Evolutionary conservation across 2,113 vertebrate species (phyloP), one percentile per base, ranked within the genome.

Genomic region (Deroptyus accipitrinus): DNA sequence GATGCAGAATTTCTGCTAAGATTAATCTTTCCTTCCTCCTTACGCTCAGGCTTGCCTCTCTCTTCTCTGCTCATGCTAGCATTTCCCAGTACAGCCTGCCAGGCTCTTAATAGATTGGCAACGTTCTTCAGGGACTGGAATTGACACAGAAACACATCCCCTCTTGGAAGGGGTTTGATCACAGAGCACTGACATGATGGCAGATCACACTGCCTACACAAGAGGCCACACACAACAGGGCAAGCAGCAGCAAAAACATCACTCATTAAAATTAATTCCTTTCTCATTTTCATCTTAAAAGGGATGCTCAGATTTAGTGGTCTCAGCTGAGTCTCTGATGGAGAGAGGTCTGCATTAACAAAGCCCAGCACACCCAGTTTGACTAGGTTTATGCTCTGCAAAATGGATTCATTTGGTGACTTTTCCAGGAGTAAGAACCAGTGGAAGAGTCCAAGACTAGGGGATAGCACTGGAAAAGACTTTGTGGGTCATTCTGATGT

Each of bases 181-280:
- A 83, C 16, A 81, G 95, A 96, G 94, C 81, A 33, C 76, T 96
- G 93, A 95, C 96, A 93, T 85, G 93, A 95, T 92, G 95, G 97
- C 95, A 95, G 92, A 97, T 94, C 93, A 88, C 86, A 95, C 92
- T 77, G 95, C 67, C 72, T 92, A 93, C 88, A 49, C 82, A 86
- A 86, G 91, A 93, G 94, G 95, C 95, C 74, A 0, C 92, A 61
- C 78, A 91, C 30, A 48, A 93, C 87, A 88, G 94, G 92, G 94
- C 92, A 95, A 95, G 94, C 76, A 39, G 85, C 76, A 76, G 90
- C 77, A 92, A 91, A 96, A 96, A 90, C 94, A 96, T 92, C 82
- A 94, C 84, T 97, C 96, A 97, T 97, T 97, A 98, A 97, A 97
- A 97, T 97, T 97, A 96, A 97, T 96, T 97, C 80, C 88, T 95